These are phyloP conservation scores for Margarornis squamiger DNA, from an alignment of 2,797 vertebrate species.

Conservation along the genomic window DNA sequence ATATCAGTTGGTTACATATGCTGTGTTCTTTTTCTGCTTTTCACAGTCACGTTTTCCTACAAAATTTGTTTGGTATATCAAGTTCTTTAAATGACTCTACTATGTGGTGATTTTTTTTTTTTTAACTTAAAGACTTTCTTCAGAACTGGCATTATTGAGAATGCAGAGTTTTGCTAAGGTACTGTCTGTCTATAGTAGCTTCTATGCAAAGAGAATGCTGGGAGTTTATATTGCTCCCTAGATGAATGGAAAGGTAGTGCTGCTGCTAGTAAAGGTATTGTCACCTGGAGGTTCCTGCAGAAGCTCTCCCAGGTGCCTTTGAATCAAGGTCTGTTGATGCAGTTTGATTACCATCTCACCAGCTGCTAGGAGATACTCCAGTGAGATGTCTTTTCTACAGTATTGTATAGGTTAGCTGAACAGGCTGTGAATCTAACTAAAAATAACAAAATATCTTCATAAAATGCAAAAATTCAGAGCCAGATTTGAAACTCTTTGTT, in stretches of 20 bases:
- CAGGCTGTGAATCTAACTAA: neutral
- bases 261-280: neutral
- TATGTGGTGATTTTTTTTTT: neutral
- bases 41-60: neutral
- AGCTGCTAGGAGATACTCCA: constrained; percentile 79
- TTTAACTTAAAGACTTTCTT: neutral
- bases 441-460: neutral
- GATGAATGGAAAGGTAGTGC: neutral
- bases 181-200: neutral
- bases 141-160: neutral
- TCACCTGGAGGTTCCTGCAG: constrained; percentile 52
- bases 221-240: neutral
- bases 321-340: constrained; percentile 76
- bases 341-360: constrained; percentile 79
- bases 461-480: neutral
- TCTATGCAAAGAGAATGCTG: neutral
- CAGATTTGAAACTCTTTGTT: neutral
- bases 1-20: constrained; percentile 38
- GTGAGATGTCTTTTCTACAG: constrained; percentile 82
- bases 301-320: constrained; percentile 33
- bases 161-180: neutral
- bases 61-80: neutral
- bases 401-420: constrained; percentile 47
- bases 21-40: constrained; percentile 33
- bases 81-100: neutral